Evolutionary conservation across 2,888 invertebrate genomes (phyloP).

Genomic region (Matsumyia berberina): DNA sequence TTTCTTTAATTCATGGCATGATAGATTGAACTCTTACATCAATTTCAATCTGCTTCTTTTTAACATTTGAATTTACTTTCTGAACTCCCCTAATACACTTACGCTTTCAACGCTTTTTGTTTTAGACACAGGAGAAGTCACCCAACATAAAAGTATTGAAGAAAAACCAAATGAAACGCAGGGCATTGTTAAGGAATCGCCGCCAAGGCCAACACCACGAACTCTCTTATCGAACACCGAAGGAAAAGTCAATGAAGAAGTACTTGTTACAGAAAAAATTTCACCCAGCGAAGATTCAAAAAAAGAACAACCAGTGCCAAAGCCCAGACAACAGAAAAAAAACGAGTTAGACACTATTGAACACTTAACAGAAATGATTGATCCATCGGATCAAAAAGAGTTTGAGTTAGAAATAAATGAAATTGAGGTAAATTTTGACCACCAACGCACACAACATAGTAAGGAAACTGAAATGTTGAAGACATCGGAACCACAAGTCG

Average conservation of each 20-base stretch:
- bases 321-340: constrained; percentile 44
- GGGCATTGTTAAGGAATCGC: constrained; percentile 73
- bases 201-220: constrained; percentile 85
- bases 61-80: constrained; percentile 38
- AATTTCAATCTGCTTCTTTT: constrained; percentile 43
- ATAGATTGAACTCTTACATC: constrained; percentile 43
- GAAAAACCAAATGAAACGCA: constrained; percentile 67
- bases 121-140: constrained; percentile 84
- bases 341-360: not conserved
- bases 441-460: not conserved
- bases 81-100: constrained; percentile 81
- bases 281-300: not conserved
- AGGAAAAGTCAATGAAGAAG: constrained; percentile 47
- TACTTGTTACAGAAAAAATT: not conserved
- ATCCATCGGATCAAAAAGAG: not conserved
- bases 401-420: not conserved
- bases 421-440: no score
- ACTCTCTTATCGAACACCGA: constrained; percentile 81
- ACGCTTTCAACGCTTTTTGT: constrained; percentile 83
- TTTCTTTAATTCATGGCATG: constrained; percentile 62
- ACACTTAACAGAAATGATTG: not conserved
- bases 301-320: constrained; percentile 35
- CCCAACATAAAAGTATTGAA: constrained; percentile 43
- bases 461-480: not conserved
- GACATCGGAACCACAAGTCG: not conserved